Base-by-base conservation (phyloP, 92 coral and sea anemone genomes). In the Palythoa grandiflora region DNA sequence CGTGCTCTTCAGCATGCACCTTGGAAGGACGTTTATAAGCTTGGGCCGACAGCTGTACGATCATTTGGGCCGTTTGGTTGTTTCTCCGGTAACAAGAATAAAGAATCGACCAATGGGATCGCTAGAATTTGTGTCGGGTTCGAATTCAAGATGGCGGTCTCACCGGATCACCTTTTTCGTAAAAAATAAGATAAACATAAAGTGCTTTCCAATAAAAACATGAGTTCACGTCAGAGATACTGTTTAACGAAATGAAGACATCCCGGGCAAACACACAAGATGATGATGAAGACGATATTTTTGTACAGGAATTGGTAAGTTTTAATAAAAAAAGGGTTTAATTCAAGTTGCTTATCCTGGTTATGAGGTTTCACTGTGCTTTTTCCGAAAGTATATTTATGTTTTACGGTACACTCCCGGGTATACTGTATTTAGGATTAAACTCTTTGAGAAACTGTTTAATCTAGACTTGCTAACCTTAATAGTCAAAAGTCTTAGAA, bases 231-330 rank as follows among this genome's bases (percentile, higher is more conserved):
- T 63, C 39, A 63, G 74, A 51, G 54, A 80, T 13, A 55, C 77
- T 39, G 17, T 83, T 57, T 80, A 83, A 77, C 52, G 87, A 89
- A 47, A 94, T 94, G 95, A 93, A 80, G 71, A 61, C 87, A 38
- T 55, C 93, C 48, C 79, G 86, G 70, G 77, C 78, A n/a, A 87
- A 51, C 68, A 84, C 89, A 38, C 79, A 66, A 13, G 76, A 60
- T 61, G 75, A 90, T 36, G 93, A 91, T 57, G 98, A 92, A 78
- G 92, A 93, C 52, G 95, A 94, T 70, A 94, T 89, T 88, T 83
- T 93, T 76, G 85, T 93, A 51, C 93, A 91, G 79, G 98, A 94
- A 66, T 77, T 94, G 94, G 98, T 94, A 59, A 80, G 90, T 28
- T 55, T 37, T 7, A 6, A 16, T 10, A 14, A 12, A 10, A 17